Evolutionary conservation across 2,797 vertebrate species (phyloP), one percentile per base, ranked within the genome.

Genomic region (Apogon hyalosoma): DNA sequence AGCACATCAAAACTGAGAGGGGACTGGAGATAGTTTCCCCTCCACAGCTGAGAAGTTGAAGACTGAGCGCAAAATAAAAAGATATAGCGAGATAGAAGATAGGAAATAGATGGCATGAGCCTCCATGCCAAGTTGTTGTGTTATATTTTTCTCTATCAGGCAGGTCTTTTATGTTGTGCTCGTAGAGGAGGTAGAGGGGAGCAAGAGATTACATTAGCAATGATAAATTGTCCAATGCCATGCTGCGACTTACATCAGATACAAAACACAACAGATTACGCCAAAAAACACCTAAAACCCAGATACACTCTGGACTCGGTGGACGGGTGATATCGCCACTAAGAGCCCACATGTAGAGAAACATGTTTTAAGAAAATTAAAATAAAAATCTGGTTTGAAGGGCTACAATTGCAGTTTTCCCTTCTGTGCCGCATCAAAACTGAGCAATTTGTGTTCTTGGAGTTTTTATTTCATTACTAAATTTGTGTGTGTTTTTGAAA

Each of bases 181-280:
- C 60, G 69, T 62, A 47, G 63, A 79, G 75, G 75, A 84, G 62
- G 68, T 57, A 67, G 58, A 80, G 60, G 15, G 39, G 52, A 73
- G 69, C 47, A 9, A 39, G 51, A 80, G 82, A 88, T 84, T 77
- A 77, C 79, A 85, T 79, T 82, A 75, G 82, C 72, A 45, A 73
- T 86, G 87, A 90, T 87, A 83, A 87, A 87, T 78, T 80, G 79
- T 76, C 81, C 80, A 58, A 49, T 52, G 65, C 66, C 42, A 59
- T n/a, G 67, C 54, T 3, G 18, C 64, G 69, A 80, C 81, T 84
- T 61, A 67, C 63, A 86, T 91, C 90, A 89, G 80, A 89, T 82
- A 84, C 69, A 80, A 62, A 50, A 65, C 58, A 69, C 43, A 56
- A 76, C 68, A 82, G 86, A 88, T 89, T 79, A 82, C 14, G 19